phyloP scores from a whole-genome alignment of 23 tunicate genomes.

The Styela clava region DNA sequence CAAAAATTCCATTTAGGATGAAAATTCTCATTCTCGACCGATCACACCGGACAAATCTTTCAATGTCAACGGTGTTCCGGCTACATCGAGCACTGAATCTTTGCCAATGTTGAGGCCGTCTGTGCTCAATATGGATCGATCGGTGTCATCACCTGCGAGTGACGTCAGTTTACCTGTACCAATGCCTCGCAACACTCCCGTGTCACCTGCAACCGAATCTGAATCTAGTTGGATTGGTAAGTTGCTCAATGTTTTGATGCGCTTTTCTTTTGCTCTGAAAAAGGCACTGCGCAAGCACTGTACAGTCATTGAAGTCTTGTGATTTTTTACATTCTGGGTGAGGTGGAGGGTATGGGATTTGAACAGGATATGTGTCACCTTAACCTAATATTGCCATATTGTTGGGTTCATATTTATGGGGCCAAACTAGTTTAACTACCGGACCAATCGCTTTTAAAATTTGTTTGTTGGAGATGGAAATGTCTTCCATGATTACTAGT shows the following conservation, averaged over 20 bases:
- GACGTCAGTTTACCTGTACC: neutral
- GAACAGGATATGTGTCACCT: no score
- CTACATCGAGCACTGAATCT: constrained; percentile 28
- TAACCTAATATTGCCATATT: no score
- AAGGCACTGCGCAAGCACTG: no score
- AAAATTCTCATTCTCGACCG: constrained; percentile 16
- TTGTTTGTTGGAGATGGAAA: no score
- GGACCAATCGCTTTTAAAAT: no score
- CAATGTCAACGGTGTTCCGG: neutral
- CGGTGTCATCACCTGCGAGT: constrained; percentile 13
- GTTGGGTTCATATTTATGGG: no score
- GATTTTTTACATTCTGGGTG: no score
- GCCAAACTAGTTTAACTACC: no score
- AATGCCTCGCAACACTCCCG: constrained; percentile 7
- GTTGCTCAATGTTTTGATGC: neutral
- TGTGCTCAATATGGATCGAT: constrained; percentile 1
- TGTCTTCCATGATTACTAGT: no score
- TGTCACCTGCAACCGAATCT: constrained; percentile 9
- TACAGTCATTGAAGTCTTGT: no score
- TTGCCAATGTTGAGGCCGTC: constrained; percentile 10
- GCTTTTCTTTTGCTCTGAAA: no score
- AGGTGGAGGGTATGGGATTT: no score
- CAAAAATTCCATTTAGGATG: constrained; percentile 22
- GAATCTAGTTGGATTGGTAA: constrained; percentile 17
- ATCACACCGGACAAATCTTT: constrained; percentile 13